Conservation (phyloP, 2,113 vertebrate species). For the Promerops cafer region DNA sequence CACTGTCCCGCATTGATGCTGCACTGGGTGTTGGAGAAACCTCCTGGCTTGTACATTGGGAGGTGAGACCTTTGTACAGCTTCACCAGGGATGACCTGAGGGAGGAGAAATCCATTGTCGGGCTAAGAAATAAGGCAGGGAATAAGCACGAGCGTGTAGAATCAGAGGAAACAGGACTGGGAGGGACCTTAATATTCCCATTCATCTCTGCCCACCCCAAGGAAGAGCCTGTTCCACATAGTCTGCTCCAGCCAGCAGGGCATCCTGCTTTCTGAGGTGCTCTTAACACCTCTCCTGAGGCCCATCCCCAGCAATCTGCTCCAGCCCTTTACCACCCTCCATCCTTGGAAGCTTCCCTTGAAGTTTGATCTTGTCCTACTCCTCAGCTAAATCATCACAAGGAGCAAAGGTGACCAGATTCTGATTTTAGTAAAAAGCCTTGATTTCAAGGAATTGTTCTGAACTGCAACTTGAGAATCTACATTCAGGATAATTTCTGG, state of each 20-base stretch:
- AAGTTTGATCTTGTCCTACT: background rate
- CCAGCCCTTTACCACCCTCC: background rate
- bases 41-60: conserved; percentile 76
- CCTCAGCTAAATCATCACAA: background rate
- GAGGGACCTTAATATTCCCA: background rate
- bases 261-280: background rate
- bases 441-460: background rate
- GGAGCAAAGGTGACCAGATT: background rate
- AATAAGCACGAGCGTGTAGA: conserved; percentile 29
- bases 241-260: background rate
- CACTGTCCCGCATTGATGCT: conserved; percentile 73
- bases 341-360: background rate
- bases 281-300: background rate
- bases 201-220: background rate
- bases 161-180: conserved; percentile 38
- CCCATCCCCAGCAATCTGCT: background rate
- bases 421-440: background rate
- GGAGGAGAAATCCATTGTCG: conserved; percentile 59
- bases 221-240: background rate
- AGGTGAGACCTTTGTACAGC: conserved; percentile 82
- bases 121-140: conserved; percentile 52
- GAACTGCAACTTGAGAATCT: background rate
- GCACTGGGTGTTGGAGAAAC: conserved; percentile 66
- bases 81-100: conserved; percentile 87
- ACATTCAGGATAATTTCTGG: background rate